phyloP scores from a whole-genome alignment of 1,140 invertebrate genomes.

The Leptopilina clavipes region DNA sequence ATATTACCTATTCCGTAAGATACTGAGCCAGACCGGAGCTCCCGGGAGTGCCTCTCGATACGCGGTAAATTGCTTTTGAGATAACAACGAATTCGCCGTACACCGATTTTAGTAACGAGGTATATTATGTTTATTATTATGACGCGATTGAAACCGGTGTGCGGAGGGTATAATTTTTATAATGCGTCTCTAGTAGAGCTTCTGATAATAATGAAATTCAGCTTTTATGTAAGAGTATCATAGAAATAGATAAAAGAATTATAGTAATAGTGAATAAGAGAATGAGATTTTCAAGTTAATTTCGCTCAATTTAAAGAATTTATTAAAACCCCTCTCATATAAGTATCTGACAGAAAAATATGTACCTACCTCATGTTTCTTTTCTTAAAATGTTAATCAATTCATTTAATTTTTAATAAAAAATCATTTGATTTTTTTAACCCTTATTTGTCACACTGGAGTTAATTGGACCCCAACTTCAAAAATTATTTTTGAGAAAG shows the following conservation, averaged over 20 bases:
- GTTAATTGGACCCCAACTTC: no score
- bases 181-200: neutral
- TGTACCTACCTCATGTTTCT: no score
- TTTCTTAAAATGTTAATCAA: no score
- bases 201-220: slow-evolving; percentile 6
- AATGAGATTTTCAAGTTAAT: no score
- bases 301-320: no score
- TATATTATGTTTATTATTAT: slow-evolving; percentile 50
- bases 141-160: slow-evolving; percentile 32
- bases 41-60: slow-evolving; percentile 45
- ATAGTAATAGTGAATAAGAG: no score
- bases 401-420: no score
- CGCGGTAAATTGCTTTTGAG: slow-evolving; percentile 53
- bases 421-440: no score
- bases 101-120: slow-evolving; percentile 45
- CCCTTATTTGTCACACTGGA: no score
- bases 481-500: no score
- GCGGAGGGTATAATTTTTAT: neutral
- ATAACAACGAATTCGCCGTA: slow-evolving; percentile 55
- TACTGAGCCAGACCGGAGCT: slow-evolving; percentile 44
- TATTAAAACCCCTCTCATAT: no score
- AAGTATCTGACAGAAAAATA: no score
- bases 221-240: slow-evolving; percentile 1
- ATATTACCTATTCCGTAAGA: slow-evolving; percentile 53
- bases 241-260: neutral